A percentile compares a stretch with the other conserved stretches of the same genome.
Evolutionary conservation across 2,113 vertebrate species (phyloP).

Genomic region (Gnathonemus longibarbis): DNA sequence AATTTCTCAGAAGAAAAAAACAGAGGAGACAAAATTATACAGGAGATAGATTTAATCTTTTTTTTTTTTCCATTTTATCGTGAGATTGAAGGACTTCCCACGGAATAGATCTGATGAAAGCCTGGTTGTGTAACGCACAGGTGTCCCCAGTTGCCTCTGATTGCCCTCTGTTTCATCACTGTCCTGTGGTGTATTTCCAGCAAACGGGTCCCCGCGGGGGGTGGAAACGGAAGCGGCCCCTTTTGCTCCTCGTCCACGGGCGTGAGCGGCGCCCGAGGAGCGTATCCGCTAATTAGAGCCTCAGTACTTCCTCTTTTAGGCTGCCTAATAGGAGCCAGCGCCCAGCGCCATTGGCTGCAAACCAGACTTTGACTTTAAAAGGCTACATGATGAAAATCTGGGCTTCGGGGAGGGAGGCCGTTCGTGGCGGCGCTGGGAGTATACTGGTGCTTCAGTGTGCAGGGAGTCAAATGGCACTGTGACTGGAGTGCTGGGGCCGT

Average conservation of each 20-base stretch:
- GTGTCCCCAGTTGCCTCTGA: not conserved
- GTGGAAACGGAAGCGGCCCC: not conserved
- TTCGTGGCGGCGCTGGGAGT: not conserved
- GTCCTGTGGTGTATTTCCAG: not conserved
- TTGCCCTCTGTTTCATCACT: conserved; percentile 10
- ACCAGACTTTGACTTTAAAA: not conserved
- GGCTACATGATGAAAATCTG: not conserved
- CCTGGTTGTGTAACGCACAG: conserved; percentile 2
- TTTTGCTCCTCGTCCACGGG: not conserved
- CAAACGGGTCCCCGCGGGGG: not conserved
- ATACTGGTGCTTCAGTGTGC: not conserved
- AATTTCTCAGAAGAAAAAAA: not conserved
- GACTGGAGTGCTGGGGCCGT: not conserved
- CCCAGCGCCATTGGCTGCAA: not conserved
- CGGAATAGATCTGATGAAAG: not conserved
- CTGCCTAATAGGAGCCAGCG: not conserved
- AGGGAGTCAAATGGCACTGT: not conserved
- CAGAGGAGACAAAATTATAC: not conserved
- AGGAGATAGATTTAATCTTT: not conserved
- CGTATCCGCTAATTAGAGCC: not conserved
- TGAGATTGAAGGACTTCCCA: not conserved
- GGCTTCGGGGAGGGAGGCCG: not conserved
- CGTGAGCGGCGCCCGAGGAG: not conserved
- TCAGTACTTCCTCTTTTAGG: not conserved
- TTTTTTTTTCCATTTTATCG: not conserved